Percentiles rank a stretch among this genome's conserved stretches.
Conservation (phyloP, 2,113 vertebrate genomes). For the Nothobranchius kuhntae region DNA sequence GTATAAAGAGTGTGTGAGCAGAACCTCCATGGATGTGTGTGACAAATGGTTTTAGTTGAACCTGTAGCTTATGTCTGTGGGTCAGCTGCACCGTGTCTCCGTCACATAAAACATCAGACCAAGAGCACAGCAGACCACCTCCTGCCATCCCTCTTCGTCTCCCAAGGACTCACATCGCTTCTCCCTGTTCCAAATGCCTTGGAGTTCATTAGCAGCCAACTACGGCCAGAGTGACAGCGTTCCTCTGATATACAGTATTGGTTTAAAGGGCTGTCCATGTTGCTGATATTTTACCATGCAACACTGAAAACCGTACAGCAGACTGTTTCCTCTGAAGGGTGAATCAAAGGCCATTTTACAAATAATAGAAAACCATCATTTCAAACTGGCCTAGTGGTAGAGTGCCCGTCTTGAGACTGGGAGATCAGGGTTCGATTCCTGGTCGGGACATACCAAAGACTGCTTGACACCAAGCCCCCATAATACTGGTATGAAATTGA, state of each 20-base stretch:
- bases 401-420: no score
- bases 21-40: constrained; percentile 5
- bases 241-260: not conserved
- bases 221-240: not conserved
- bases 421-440: no score
- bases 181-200: not conserved
- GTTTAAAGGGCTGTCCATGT: not conserved
- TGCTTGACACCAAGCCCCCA: no score
- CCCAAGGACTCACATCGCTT: constrained; percentile 29
- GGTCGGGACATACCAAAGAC: no score
- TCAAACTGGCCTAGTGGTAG: no score
- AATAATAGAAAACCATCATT: no score
- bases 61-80: constrained; percentile 11
- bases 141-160: constrained; percentile 27
- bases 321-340: not conserved
- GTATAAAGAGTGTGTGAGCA: not conserved
- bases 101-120: constrained; percentile 43
- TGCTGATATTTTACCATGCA: not conserved
- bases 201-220: not conserved
- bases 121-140: constrained; percentile 11
- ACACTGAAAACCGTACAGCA: not conserved
- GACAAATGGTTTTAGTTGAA: constrained; percentile 14
- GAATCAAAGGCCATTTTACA: not conserved
- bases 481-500: no score
- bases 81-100: constrained; percentile 11